Evolutionary conservation across 30 jellyfish, hydroid and myxozoan genomes (phyloP).

Genomic region (Morbakka virulenta): DNA sequence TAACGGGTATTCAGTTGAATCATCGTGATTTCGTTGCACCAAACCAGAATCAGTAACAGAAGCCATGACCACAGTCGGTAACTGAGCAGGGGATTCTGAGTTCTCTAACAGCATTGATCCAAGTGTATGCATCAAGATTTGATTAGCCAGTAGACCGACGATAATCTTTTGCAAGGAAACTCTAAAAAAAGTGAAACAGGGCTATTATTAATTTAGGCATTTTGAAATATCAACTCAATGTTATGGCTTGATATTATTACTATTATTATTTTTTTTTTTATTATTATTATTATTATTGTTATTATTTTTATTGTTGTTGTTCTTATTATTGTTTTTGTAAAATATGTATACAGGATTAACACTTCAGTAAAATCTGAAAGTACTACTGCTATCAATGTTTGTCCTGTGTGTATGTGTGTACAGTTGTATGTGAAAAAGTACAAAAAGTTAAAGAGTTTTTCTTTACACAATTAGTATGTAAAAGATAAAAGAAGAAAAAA

Average conservation of each 20-base stretch:
- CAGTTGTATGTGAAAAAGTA: no score
- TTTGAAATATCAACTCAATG: not conserved
- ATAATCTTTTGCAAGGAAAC: constrained; percentile 81
- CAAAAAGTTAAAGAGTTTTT: no score
- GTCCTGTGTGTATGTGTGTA: no score
- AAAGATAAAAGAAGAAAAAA: no score
- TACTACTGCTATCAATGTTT: no score
- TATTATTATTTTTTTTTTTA: not conserved
- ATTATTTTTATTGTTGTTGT: no score
- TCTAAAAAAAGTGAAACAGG: constrained; percentile 29
- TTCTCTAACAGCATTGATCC: constrained; percentile 93
- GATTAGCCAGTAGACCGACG: constrained; percentile 89
- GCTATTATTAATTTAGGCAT: not conserved
- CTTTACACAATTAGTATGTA: no score
- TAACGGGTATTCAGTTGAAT: constrained; percentile 69
- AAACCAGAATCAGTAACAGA: constrained; percentile 91
- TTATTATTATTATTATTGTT: no score
- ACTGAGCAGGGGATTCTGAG: constrained; percentile 76
- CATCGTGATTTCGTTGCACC: constrained; percentile 83
- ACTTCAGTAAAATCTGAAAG: no score
- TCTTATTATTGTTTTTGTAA: no score
- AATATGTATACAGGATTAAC: no score
- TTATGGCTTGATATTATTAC: not conserved
- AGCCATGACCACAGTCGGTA: constrained; percentile 65
- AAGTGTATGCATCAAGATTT: constrained; percentile 84